These are phyloP conservation scores for Heliconius nattereri DNA, from an alignment of 1,140 invertebrate genomes.

Conservation along the genomic window DNA sequence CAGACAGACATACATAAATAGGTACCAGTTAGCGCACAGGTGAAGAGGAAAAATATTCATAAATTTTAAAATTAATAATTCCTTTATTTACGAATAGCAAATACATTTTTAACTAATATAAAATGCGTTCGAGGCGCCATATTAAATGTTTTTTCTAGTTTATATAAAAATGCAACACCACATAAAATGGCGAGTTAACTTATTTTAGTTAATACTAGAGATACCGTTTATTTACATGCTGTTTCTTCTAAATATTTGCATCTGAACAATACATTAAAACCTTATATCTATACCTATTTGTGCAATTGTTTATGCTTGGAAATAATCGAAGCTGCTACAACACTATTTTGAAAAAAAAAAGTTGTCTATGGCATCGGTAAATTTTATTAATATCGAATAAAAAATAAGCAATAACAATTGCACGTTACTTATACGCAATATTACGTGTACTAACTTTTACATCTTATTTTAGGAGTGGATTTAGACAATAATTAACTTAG, in stretches of 20 bases:
- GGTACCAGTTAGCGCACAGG: conserved; percentile 51
- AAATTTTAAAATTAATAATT: conserved; percentile 42
- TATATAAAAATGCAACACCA: conserved; percentile 68
- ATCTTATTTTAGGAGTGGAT: conserved; percentile 70
- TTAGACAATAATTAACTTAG: conserved; percentile 73
- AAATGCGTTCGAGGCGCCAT: conserved; percentile 56
- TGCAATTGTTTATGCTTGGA: conserved; percentile 70
- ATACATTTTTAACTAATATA: conserved; percentile 55
- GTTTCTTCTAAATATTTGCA: conserved; percentile 80
- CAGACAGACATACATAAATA: conserved; percentile 19
- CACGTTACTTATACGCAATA: conserved; percentile 59
- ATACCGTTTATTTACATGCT: conserved; percentile 74
- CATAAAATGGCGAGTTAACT: conserved; percentile 53
- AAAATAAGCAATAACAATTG: conserved; percentile 69
- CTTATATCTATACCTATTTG: conserved; percentile 69
- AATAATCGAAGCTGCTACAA: conserved; percentile 33
- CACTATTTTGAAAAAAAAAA: conserved; percentile 40
- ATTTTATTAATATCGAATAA: conserved; percentile 30
- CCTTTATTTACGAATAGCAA: conserved; percentile 45
- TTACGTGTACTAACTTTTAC: conserved; percentile 65
- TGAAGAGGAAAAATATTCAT: conserved; percentile 39
- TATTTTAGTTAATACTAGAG: conserved; percentile 65
- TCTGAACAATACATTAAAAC: conserved; percentile 80
- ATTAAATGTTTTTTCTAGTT: conserved; percentile 49
- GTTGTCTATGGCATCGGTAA: conserved; percentile 55